A percentile compares a stretch with the other conserved stretches of the same genome.
These are phyloP conservation scores for Synanceia verrucosa DNA, from an alignment of 2,797 vertebrate genomes.

Conservation along the genomic window DNA sequence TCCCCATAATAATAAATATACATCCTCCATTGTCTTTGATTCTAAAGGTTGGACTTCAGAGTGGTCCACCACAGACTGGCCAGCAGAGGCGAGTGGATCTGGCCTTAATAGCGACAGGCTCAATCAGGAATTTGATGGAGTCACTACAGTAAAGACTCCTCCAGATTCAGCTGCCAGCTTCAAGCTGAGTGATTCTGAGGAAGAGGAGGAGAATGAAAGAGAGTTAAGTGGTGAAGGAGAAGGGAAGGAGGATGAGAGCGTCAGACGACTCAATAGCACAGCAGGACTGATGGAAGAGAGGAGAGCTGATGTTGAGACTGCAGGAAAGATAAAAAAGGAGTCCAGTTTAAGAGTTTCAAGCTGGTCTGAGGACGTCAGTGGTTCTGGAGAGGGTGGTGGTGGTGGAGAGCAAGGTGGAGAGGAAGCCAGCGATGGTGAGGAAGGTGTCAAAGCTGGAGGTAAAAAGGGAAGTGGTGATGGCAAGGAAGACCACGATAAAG, in stretches of 20 bases:
- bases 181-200: neutral
- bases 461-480: neutral
- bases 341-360: neutral
- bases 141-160: neutral
- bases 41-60: conserved; percentile 58
- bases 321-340: neutral
- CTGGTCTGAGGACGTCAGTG: conserved; percentile 41
- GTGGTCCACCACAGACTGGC: conserved; percentile 46
- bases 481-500: neutral
- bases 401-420: neutral
- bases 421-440: neutral
- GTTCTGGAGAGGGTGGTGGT: conserved; percentile 49
- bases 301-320: neutral
- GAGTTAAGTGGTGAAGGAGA: conserved; percentile 16
- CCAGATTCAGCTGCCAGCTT: neutral
- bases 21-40: no score
- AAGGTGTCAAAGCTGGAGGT: neutral
- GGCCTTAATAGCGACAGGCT: conserved; percentile 76
- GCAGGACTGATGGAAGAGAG: conserved; percentile 1
- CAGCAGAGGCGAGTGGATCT: conserved; percentile 81
- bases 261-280: neutral
- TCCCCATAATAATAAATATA: no score
- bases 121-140: conserved; percentile 33
- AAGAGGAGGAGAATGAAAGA: neutral
- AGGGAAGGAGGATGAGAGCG: neutral